phyloP scores from a whole-genome alignment of 1,140 invertebrate genomes.

The Glomeris maerens region DNA sequence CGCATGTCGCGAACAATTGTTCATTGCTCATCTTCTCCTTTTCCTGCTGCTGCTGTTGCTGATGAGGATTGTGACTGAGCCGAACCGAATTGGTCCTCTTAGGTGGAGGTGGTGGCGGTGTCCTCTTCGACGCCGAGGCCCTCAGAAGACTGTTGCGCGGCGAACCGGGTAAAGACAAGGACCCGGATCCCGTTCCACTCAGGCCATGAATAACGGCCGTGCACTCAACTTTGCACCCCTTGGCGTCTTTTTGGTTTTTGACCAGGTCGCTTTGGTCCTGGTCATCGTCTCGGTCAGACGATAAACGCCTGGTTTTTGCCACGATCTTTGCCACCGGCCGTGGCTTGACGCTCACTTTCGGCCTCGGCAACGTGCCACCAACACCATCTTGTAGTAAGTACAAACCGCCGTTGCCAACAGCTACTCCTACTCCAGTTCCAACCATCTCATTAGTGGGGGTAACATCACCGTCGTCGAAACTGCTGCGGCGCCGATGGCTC shows the following conservation, averaged over 20 bases:
- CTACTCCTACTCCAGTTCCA: slow-evolving; percentile 10
- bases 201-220: neutral
- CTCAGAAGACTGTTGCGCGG: slow-evolving; percentile 20
- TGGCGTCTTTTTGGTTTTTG: neutral
- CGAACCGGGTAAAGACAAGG: slow-evolving; percentile 17
- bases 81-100: slow-evolving; percentile 45
- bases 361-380: slow-evolving; percentile 72
- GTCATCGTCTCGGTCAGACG: slow-evolving; percentile 8
- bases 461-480: slow-evolving; percentile 75
- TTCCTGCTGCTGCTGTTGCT: no score
- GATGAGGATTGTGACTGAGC: slow-evolving; percentile 11
- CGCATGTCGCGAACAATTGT: slow-evolving; percentile 33
- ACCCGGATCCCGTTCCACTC: slow-evolving; percentile 15
- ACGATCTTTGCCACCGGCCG: slow-evolving; percentile 71
- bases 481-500: slow-evolving; percentile 65
- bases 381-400: slow-evolving; percentile 33
- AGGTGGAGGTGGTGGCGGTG: slow-evolving; percentile 70
- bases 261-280: neutral
- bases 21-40: slow-evolving; percentile 19
- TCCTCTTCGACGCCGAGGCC: slow-evolving; percentile 41
- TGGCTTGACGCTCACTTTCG: slow-evolving; percentile 56
- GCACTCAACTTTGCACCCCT: neutral
- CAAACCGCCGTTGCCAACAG: slow-evolving; percentile 29
- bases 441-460: slow-evolving; percentile 54
- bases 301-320: slow-evolving; percentile 36